Evolutionary conservation across 2,888 invertebrate species (phyloP).

Genomic region (Lasioglossum vierecki): DNA sequence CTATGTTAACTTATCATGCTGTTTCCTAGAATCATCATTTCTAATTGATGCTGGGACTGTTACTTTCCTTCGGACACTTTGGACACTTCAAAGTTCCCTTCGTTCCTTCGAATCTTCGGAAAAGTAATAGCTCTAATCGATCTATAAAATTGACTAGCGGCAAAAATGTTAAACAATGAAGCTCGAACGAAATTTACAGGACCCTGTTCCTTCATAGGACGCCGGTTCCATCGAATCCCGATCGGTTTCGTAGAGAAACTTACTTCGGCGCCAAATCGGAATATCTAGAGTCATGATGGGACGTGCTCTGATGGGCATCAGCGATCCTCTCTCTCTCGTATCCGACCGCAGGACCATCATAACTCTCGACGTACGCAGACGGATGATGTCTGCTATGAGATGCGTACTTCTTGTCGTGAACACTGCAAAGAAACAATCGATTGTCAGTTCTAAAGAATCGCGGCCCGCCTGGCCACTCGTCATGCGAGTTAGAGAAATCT

Average conservation of each 20-base stretch:
- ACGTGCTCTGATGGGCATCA: slow-evolving; percentile 83
- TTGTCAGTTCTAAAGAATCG: background rate
- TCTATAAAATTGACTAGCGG: background rate
- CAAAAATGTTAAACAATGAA: background rate
- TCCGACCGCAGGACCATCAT: slow-evolving; percentile 84
- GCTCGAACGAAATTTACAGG: background rate
- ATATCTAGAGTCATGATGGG: slow-evolving; percentile 89
- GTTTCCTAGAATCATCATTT: background rate
- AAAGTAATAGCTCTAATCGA: too few species aligned
- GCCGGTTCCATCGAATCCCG: background rate
- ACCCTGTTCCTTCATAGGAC: slow-evolving; percentile 5
- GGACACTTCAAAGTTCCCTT: too few species aligned
- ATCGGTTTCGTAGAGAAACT: slow-evolving; percentile 83
- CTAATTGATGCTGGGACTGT: too few species aligned
- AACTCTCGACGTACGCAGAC: slow-evolving; percentile 83
- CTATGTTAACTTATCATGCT: background rate
- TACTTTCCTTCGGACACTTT: too few species aligned
- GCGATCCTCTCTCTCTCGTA: slow-evolving; percentile 82
- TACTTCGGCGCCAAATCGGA: slow-evolving; percentile 95
- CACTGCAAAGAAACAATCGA: slow-evolving; percentile 76
- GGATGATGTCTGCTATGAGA: slow-evolving; percentile 84
- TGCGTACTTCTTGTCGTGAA: slow-evolving; percentile 82
- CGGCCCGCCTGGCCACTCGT: slow-evolving; percentile 45
- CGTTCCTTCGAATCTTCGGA: too few species aligned
- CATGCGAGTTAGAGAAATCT: slow-evolving; percentile 72